Evolutionary conservation across 2,113 vertebrate genomes (phyloP).

Genomic region (Oceanodroma tethys): DNA sequence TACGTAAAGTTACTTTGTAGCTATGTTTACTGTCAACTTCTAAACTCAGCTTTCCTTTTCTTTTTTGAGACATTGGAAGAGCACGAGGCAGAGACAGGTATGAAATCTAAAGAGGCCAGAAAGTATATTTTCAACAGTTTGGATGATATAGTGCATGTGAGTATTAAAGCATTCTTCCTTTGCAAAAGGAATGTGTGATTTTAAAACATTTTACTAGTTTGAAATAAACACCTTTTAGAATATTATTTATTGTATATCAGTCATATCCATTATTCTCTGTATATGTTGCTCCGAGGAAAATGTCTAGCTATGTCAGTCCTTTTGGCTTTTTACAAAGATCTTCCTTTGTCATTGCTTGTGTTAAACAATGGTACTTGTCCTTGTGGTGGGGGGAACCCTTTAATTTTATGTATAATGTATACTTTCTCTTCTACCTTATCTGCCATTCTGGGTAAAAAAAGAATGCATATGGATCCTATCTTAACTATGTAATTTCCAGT

Average conservation of each 20-base stretch:
- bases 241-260: background rate
- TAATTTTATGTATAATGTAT: background rate
- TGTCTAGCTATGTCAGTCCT: background rate
- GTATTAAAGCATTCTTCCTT: constrained; percentile 57
- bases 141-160: constrained; percentile 97
- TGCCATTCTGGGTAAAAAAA: background rate
- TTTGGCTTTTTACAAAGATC: background rate
- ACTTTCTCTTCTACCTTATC: background rate
- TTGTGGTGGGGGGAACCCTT: background rate
- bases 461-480: background rate
- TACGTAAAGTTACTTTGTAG: background rate
- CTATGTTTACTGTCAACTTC: background rate
- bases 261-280: background rate
- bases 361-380: background rate
- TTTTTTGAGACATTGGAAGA: constrained; percentile 90
- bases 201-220: background rate
- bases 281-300: background rate
- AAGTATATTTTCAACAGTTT: constrained; percentile 99
- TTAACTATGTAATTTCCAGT: background rate
- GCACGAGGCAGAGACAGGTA: constrained; percentile 94
- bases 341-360: background rate
- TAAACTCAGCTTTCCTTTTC: background rate
- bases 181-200: background rate
- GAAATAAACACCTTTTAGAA: background rate
- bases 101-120: constrained; percentile 99